Evolutionary conservation across 2,113 vertebrate species (phyloP), one percentile per base, ranked within the genome.

Genomic region (Plecotus auritus): DNA sequence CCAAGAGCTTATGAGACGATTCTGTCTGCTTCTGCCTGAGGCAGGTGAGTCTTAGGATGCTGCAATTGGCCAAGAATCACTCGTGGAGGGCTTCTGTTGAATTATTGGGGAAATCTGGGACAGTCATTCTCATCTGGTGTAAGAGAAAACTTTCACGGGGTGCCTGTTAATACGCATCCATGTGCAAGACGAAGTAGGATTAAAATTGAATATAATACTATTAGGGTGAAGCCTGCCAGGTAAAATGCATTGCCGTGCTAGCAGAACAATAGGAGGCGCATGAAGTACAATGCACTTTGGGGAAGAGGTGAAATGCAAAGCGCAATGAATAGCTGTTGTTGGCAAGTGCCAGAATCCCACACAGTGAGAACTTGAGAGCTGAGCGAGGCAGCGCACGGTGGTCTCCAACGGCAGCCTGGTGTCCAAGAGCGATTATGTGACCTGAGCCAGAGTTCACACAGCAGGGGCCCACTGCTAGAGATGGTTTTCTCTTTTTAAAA

Each of bases 301-400:
- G 18, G 26, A 77, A 64, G 16, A 47, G 37, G 16, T 17, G 30
- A 54, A 69, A 37, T 76, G 40, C 12, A 30, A 51, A 32, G 18
- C 0, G 2, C 30, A 40, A 18, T 16, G 42, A 72, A 45, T 9
- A n/a, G 9, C 8, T 35, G 1, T 18, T 13, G 2, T 32, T 32
- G 4, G 30, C 49, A 45, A 92, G 3, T 10, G 28, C 12, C 51
- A 59, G 51, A 51, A 17, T 42, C 9, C 67, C 47, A 26, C 7
- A 26, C 12, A 54, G 17, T 0, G 28, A 26, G 28, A 12, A 17
- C 47, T 7, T 5, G 32, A 47, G 59, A 20, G 22, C 1, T 3
- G 23, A 45, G 37, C 0, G 4, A 70, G 12, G 69, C 35, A 26
- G 7, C 10, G 5, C 5, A 22, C 49, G 17, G 1, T n/a, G 83